Evolutionary conservation across 2,888 invertebrate genomes (phyloP).

Genomic region (Melangyna quadrimaculata): DNA sequence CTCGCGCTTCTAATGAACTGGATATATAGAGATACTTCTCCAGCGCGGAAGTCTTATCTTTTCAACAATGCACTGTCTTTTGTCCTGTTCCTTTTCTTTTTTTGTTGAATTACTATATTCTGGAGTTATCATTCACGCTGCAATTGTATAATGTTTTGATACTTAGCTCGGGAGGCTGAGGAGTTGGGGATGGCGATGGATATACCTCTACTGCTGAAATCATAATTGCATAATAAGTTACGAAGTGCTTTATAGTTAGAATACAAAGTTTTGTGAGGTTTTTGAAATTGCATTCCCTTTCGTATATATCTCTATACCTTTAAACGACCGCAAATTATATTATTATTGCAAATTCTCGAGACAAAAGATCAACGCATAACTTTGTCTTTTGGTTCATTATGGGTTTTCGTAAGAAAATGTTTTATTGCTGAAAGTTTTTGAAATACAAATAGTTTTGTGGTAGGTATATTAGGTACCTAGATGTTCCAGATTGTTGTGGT

Average conservation of each 20-base stretch:
- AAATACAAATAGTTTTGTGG: constrained; percentile 4
- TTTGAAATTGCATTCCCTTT: constrained; percentile 38
- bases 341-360: constrained; percentile 28
- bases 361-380: constrained; percentile 58
- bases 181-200: background rate
- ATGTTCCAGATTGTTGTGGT: background rate
- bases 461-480: too few relatives aligned
- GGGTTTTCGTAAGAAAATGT: constrained; percentile 30
- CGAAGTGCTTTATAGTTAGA: constrained; percentile 21
- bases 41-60: background rate
- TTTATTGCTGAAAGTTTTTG: constrained; percentile 49
- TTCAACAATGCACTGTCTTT: constrained; percentile 48
- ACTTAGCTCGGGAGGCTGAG: background rate
- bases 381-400: constrained; percentile 58
- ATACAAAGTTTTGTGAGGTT: constrained; percentile 53
- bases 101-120: constrained; percentile 43
- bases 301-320: too few relatives aligned
- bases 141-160: constrained; percentile 38
- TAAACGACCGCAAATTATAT: constrained; percentile 32
- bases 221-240: constrained; percentile 60
- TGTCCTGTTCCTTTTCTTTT: constrained; percentile 42
- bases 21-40: background rate
- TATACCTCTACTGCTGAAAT: constrained; percentile 49
- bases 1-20: constrained; percentile 7
- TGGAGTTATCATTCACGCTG: constrained; percentile 34